These are phyloP conservation scores for Excalfactoria chinensis DNA, from an alignment of 2,113 vertebrate species.

Conservation along the genomic window DNA sequence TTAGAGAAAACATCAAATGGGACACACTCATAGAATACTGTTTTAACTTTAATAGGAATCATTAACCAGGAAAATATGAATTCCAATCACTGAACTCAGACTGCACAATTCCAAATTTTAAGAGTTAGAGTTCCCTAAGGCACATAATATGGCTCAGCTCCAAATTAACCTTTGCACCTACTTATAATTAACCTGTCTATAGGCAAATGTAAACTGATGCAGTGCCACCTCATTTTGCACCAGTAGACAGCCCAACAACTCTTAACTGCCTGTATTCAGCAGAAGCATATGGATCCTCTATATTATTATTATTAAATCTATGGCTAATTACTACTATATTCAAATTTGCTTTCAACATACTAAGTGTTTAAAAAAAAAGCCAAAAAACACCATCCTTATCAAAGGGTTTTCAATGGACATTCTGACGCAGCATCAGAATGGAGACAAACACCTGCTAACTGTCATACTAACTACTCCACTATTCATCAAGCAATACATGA, in stretches of 20 bases:
- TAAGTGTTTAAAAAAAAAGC: neutral
- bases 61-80: neutral
- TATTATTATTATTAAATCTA: neutral
- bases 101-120: neutral
- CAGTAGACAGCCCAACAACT: neutral
- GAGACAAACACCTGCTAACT: neutral
- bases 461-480: neutral
- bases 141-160: neutral
- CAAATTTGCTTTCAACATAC: neutral
- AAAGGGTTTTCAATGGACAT: neutral
- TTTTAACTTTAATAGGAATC: neutral
- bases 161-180: neutral
- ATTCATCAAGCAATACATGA: neutral
- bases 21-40: neutral
- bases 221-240: neutral
- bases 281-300: neutral
- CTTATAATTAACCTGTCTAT: neutral
- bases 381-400: neutral
- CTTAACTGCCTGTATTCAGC: neutral
- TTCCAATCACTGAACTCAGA: neutral
- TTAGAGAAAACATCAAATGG: neutral
- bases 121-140: neutral
- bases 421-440: neutral
- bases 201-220: neutral
- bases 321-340: neutral